Percentiles rank a stretch among this genome's conserved stretches.
Evolutionary conservation across 2,797 vertebrate genomes (phyloP).

Genomic region (Sebastes itinus): DNA sequence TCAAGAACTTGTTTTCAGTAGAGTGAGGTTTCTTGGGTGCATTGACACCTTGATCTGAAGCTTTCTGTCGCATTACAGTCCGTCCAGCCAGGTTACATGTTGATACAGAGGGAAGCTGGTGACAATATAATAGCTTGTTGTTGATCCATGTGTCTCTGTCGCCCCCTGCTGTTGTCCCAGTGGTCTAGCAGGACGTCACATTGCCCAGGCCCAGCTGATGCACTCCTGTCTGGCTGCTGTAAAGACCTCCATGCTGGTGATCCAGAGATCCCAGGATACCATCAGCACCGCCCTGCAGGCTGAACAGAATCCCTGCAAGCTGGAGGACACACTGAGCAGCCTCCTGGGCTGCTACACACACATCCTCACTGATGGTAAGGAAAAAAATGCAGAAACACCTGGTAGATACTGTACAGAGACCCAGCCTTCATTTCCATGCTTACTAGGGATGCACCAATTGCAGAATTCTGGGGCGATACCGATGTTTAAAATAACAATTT

Average conservation of each 20-base stretch:
- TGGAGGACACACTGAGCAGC: constrained; percentile 82
- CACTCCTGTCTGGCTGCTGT: constrained; percentile 88
- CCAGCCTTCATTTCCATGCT: background rate
- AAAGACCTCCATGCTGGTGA: constrained; percentile 89
- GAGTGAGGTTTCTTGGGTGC: background rate
- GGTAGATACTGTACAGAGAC: background rate
- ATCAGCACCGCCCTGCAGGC: constrained; percentile 62
- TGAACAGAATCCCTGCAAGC: constrained; percentile 30
- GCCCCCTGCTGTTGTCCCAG: constrained; percentile 73
- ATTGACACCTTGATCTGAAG: background rate
- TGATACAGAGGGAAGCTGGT: background rate
- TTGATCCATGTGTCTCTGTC: constrained; percentile 37
- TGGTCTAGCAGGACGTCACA: constrained; percentile 84
- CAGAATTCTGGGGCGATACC: too few species aligned
- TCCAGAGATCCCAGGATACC: constrained; percentile 86
- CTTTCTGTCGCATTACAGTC: background rate
- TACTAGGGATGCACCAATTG: too few species aligned
- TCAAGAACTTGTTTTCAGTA: background rate
- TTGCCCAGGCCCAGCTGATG: constrained; percentile 92
- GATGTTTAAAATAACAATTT: too few species aligned
- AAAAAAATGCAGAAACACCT: background rate
- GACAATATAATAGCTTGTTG: background rate
- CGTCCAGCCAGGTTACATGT: too few species aligned
- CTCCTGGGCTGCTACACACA: constrained; percentile 85
- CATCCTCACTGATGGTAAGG: constrained; percentile 89